Evolutionary conservation across 2,113 vertebrate species (phyloP), one percentile per base, ranked within the genome.

Genomic region (Trachemys scripta): DNA sequence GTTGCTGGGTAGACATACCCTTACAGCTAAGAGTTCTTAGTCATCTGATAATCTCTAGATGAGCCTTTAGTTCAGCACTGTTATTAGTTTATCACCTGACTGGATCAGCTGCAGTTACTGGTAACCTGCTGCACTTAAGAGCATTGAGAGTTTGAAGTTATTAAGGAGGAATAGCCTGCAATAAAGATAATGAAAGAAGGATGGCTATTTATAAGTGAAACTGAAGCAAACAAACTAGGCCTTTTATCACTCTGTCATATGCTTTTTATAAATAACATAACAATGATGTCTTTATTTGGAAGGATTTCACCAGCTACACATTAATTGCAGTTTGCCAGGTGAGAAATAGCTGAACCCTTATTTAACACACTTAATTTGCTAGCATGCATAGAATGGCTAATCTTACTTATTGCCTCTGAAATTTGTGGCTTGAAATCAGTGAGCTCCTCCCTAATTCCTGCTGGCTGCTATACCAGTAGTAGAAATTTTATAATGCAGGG

Each of bases 251-350:
- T 85, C 2, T 57, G 62, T 6, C 10, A 45, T 38, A 16, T 29
- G 16, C 35, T 59, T 92, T 35, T 62, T 94, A 27, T 89, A 92
- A 94, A 82, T 50, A 90, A 27, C 9, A 85, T 47, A 94, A 35
- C 14, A 89, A 85, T 82, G 78, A 88, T 7, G 6, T 78, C 75
- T 19, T 53, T 1, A 0, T 85, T 91, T 81, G 47, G 84, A 94
- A 94, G 53, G 65, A 27, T 93, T 94, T 89, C 94, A 49, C 50
- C 20, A 5, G 27, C 85, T 93, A 24, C 57, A 91, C 38, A 47
- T 78, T 78, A 54, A 50, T 88, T 89, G 90, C 82, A 59, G 12
- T 97, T 94, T 93, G 24, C 80, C 76, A 85, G n/a, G 47, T 89
- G 69, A 45, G 90, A 31, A 69, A 24, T 79, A 2, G 82, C 38